Evolutionary conservation across 2,888 invertebrate species (phyloP), one percentile per base, ranked within the genome.

Genomic region (Epirrhoe alternata): DNA sequence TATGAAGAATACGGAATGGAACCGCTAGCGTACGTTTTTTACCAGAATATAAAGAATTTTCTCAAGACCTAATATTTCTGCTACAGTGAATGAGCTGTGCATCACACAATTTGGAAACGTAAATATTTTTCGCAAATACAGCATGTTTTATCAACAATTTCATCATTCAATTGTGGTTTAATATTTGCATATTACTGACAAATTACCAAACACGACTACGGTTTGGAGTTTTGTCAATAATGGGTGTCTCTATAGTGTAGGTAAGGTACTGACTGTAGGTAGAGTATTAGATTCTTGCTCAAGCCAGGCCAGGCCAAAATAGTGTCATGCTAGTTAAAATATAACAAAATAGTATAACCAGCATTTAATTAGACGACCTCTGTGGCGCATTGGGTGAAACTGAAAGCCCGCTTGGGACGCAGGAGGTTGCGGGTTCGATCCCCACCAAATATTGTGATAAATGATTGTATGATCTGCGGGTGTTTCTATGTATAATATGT

Each of bases 121-220:
- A 74, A 73, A 74, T 71, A 71, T 71, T 71, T 68, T 69, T 60
- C 24, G 60, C 64, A 66, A 63, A 61, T 68, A 68, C 59, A 60
- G 42, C 61, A 49, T 60, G 66, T 67, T 72, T 64, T 38, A 51
- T 69, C 72, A 70, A 72, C 72, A 73, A 66, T 71, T 69, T 66
- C 68, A 70, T 72, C 66, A 66, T 61, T 60, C 64, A 71, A 61
- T 66, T 54, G 38, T 52, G 58, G 42, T 54, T 61, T 31, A 62
- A 56, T 53, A 51, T 58, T 70, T 56, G 54, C 54, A 61, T 66
- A 62, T 69, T 61, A 64, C 56, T 64, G 61, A 64, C 62, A 55
- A 56, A 61, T 66, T 31, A 58, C 47, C 66, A 33, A 42, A 7
- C 12, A 12, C 42, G n/a, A 12, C 24, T 24, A 10, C 7, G n/a